phyloP scores from a whole-genome alignment of 2,113 vertebrate species.

The Opisthocomus hoazin region DNA sequence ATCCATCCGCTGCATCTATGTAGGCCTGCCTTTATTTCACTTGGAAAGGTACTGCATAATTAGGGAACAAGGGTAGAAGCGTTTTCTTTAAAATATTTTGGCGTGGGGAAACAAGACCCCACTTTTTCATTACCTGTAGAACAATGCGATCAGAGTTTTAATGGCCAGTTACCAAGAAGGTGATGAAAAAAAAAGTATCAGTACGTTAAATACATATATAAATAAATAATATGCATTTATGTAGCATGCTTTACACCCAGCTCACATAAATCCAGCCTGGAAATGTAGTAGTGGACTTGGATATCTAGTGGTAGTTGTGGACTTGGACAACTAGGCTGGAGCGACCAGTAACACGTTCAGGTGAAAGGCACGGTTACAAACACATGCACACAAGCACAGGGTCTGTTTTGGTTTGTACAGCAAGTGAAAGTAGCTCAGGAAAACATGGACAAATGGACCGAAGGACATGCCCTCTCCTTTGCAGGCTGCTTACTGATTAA shows the following conservation, averaged over 20 bases:
- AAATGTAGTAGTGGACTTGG: neutral
- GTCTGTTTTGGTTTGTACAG: neutral
- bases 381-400: rapidly evolving
- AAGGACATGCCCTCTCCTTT: neutral
- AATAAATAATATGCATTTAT: neutral
- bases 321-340: neutral
- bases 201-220: neutral
- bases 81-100: neutral
- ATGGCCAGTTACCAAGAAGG: neutral
- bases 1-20: neutral
- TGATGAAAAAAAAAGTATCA: neutral
- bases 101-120: neutral
- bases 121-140: neutral
- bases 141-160: neutral
- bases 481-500: neutral
- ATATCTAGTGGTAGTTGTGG: neutral
- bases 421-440: neutral
- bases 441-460: neutral
- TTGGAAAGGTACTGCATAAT: neutral
- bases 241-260: neutral
- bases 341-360: rapidly evolving
- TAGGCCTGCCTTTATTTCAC: neutral
- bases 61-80: neutral
- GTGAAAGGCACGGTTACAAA: neutral
- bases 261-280: neutral